Evolutionary conservation across 2,113 vertebrate genomes (phyloP).

Genomic region (Progne subis): DNA sequence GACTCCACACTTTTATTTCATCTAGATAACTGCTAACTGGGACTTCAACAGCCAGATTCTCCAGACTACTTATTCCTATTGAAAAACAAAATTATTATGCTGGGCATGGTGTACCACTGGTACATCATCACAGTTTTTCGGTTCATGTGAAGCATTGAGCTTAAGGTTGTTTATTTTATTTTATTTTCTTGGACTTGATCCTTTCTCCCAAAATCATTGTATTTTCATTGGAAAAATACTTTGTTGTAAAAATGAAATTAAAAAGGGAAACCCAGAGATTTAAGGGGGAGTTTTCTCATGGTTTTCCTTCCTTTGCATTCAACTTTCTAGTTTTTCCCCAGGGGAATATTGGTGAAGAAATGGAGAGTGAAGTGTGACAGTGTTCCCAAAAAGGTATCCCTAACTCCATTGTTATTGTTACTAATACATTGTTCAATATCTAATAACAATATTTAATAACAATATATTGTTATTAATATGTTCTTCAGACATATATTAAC

Average conservation of each 20-base stretch:
- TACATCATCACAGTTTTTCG: neutral
- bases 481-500: neutral
- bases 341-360: neutral
- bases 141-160: neutral
- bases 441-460: too few species aligned
- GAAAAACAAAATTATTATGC: neutral
- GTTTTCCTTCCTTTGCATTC: neutral
- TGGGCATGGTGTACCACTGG: neutral
- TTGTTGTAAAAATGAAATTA: neutral
- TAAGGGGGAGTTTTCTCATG: neutral
- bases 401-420: neutral
- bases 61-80: neutral
- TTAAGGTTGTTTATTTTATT: neutral
- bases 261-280: neutral
- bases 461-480: too few species aligned
- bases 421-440: too few species aligned
- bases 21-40: neutral
- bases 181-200: neutral
- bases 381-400: neutral
- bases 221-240: neutral
- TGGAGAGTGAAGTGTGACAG: neutral
- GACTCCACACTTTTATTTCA: neutral
- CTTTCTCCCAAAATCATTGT: neutral
- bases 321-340: neutral
- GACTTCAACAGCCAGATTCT: neutral